These are phyloP conservation scores for Nomada hirtipes DNA, from an alignment of 2,888 invertebrate genomes.

Conservation along the genomic window DNA sequence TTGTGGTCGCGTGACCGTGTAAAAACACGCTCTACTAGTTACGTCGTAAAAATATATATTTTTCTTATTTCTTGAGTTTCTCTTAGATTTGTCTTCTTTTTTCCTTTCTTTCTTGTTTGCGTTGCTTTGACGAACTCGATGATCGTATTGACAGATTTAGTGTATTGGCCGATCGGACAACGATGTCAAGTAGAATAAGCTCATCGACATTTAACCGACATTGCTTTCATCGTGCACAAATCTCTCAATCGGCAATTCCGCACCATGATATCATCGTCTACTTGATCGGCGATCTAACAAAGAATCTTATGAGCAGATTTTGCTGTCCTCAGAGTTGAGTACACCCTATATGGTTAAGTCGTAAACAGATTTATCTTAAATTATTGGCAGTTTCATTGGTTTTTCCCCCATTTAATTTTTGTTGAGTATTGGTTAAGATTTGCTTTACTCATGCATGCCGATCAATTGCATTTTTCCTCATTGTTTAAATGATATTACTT, in stretches of 20 bases:
- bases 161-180: slow-evolving; percentile 30
- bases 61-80: neutral
- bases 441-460: neutral
- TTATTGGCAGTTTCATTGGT: slow-evolving; percentile 46
- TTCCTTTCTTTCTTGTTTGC: neutral
- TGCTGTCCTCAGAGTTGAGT: slow-evolving; percentile 35
- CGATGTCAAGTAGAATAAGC: slow-evolving; percentile 33
- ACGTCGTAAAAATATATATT: slow-evolving; percentile 26
- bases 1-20: slow-evolving; percentile 9
- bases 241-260: slow-evolving; percentile 66
- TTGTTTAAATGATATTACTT: neutral
- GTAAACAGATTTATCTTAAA: slow-evolving; percentile 18
- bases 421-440: slow-evolving; percentile 3
- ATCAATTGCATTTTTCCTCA: neutral
- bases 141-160: slow-evolving; percentile 13
- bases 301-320: slow-evolving; percentile 27
- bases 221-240: slow-evolving; percentile 57
- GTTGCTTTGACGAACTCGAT: slow-evolving; percentile 11
- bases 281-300: slow-evolving; percentile 50
- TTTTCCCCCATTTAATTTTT: slow-evolving; percentile 9
- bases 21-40: slow-evolving; percentile 16
- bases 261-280: slow-evolving; percentile 66
- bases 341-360: slow-evolving; percentile 19
- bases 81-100: neutral
- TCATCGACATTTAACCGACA: slow-evolving; percentile 56